Base-by-base conservation (phyloP, 2,113 vertebrate species). In the Nycticebus coucang region DNA sequence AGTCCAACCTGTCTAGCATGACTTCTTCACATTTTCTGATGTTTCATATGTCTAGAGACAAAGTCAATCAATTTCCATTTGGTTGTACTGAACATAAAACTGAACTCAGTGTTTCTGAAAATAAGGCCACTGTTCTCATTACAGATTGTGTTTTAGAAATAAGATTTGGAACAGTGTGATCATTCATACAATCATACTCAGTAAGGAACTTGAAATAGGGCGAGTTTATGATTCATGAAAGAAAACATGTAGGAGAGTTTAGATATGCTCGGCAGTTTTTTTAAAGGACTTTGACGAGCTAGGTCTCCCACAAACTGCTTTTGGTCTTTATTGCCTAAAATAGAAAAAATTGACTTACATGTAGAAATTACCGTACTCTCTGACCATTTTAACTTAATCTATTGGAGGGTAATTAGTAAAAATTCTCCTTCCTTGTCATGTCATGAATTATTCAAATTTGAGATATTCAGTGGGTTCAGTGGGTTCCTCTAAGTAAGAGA, bases 321-420 rank as follows among this genome's bases (percentile, higher is more conserved):
- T 95, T 96, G 60, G 30, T 74, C 30, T 62, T 57, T 86, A 26
- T 89, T 91, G 77, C 33, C 84, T 89, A 89, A 84, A 81, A 60
- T 60, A 60, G 89, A 80, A 19, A 94, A 66, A 88, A 69, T 1
- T 33, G 55, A 62, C 69, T 60, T 85, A 26, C 37, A 88, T 66
- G 81, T 93, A 91, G 33, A 72, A 78, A 77, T 22, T 14, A 35
- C 66, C 69, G 6, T 50, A 64, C 24, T 85, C 33, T 68, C 5
- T 87, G 18, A 14, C 60, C 41, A 37, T 35, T 89, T 95, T 33
- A 64, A 35, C 53, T 77, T 74, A 64, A 41, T 92, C 55, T 77
- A 19, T 26, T 64, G 72, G 91, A 60, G 26, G 21, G 41, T 81
- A 81, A 69, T 50, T 68, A 77, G 50, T 87, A 80, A 92, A 91